Evolutionary conservation across 2,888 invertebrate species (phyloP).

Genomic region (Drepanosiphum platanoidis): DNA sequence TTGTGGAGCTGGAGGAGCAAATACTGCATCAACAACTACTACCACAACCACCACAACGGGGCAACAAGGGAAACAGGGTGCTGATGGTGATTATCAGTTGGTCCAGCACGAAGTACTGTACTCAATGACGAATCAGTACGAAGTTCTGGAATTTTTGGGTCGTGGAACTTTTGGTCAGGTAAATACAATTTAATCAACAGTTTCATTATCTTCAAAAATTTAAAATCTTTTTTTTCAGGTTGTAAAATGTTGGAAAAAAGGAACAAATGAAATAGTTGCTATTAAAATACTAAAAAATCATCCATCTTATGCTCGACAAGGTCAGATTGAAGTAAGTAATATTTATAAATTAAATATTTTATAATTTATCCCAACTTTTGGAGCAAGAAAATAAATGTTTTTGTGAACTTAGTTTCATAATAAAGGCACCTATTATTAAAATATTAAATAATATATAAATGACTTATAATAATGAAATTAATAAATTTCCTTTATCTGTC

Average conservation of each 20-base stretch:
- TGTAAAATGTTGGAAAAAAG: conserved; percentile 99
- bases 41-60: conserved; percentile 79
- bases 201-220: background rate
- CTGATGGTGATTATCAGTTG: conserved; percentile 97
- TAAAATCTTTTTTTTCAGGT: conserved; percentile 73
- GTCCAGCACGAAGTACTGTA: conserved; percentile 98
- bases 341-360: conserved; percentile 8
- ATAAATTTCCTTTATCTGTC: background rate
- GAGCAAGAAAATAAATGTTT: too few species aligned
- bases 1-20: conserved; percentile 65
- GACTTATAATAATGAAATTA: too few species aligned
- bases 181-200: conserved; percentile 57
- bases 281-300: conserved; percentile 99
- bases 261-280: conserved; percentile 99
- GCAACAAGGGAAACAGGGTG: conserved; percentile 78
- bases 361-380: too few species aligned
- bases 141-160: conserved; percentile 96
- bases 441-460: too few species aligned
- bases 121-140: conserved; percentile 94
- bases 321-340: conserved; percentile 93
- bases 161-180: conserved; percentile 96
- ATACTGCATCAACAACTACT: conserved; percentile 66
- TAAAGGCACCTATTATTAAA: too few species aligned
- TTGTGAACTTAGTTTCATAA: background rate
- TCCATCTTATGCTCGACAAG: conserved; percentile 99